phyloP scores from a whole-genome alignment of 2,113 vertebrate species.

The Dromiciops gliroides region DNA sequence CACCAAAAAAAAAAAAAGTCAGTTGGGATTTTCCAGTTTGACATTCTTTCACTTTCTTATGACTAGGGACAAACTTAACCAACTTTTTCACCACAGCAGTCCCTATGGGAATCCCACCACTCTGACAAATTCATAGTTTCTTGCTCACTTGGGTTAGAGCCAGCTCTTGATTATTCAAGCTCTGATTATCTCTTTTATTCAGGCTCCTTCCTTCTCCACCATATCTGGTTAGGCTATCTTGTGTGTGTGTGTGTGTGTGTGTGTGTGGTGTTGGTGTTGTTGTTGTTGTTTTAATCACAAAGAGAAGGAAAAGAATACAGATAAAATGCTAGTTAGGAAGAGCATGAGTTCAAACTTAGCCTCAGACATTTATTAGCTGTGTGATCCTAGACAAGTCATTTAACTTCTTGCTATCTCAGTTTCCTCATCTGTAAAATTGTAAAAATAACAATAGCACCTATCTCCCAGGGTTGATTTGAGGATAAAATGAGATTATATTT shows the following conservation, averaged over 20 bases:
- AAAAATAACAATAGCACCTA: background rate
- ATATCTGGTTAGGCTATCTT: background rate
- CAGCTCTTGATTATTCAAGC: background rate
- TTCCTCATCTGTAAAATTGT: background rate
- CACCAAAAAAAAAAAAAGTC: conserved; percentile 76
- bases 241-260: too few species aligned
- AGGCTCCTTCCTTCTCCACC: background rate
- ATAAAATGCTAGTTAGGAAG: background rate
- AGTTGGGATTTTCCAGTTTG: conserved; percentile 71
- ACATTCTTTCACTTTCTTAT: conserved; percentile 68
- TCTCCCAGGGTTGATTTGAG: background rate
- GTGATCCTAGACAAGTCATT: background rate
- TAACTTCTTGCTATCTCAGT: background rate
- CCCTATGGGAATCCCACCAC: background rate
- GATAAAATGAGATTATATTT: background rate
- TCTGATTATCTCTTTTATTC: background rate
- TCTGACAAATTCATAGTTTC: background rate
- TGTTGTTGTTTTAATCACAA: background rate
- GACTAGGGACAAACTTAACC: conserved; percentile 28
- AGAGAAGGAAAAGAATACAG: background rate
- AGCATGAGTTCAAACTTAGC: background rate
- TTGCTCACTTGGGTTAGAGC: background rate
- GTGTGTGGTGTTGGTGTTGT: too few species aligned
- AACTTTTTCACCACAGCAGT: background rate
- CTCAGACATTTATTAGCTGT: background rate